Conservation (phyloP, 2,797 vertebrate genomes). For the Coilia nasus region DNA sequence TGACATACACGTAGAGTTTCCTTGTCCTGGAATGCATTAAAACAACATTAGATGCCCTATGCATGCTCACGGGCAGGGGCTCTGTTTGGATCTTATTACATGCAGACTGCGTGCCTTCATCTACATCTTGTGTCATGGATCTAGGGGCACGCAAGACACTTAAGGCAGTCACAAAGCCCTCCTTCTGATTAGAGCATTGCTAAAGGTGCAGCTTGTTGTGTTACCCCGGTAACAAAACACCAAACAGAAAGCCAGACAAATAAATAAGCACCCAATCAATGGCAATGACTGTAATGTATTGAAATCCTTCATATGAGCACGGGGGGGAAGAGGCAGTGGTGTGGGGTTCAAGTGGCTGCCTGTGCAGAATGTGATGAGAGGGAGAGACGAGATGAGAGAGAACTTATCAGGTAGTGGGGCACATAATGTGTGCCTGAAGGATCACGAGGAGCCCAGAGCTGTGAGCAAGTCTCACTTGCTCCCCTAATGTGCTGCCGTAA, state of each 20-base stretch:
- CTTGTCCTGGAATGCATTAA: not conserved
- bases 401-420: not conserved
- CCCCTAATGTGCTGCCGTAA: not conserved
- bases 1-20: not conserved
- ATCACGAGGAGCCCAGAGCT: not conserved
- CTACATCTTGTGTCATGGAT: conserved; percentile 3
- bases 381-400: not conserved
- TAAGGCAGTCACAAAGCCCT: conserved; percentile 57
- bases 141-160: conserved; percentile 36
- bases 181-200: conserved; percentile 62
- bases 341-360: not conserved
- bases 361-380: not conserved
- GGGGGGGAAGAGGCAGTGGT: not conserved
- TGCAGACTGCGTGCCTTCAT: not conserved
- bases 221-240: conserved; percentile 42
- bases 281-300: not conserved
- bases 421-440: not conserved
- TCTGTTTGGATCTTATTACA: not conserved
- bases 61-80: not conserved
- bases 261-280: not conserved
- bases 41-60: not conserved
- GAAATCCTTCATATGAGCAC: not conserved
- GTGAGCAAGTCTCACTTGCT: not conserved
- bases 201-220: conserved; percentile 41
- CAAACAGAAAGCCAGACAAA: conserved; percentile 21